These are phyloP conservation scores for Catocala fraxini DNA, from an alignment of 2,888 invertebrate genomes.

Conservation along the genomic window DNA sequence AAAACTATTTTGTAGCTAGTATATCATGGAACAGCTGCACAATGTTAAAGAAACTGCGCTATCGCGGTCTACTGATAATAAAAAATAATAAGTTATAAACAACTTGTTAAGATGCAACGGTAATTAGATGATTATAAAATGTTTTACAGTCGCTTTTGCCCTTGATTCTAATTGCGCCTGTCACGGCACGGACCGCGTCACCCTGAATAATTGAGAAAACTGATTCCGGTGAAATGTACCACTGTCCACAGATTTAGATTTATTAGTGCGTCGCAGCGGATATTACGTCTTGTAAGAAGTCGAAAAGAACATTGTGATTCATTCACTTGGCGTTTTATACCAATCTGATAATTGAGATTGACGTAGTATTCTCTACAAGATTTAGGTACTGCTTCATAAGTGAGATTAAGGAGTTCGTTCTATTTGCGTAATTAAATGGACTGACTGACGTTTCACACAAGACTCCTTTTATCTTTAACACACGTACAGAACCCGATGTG, in stretches of 20 bases:
- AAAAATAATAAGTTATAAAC: conserved; percentile 30
- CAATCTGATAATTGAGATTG: conserved; percentile 6
- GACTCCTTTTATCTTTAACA: conserved; percentile 2
- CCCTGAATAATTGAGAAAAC: conserved; percentile 48
- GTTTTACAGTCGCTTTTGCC: conserved; percentile 36
- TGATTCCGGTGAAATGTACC: conserved; percentile 35
- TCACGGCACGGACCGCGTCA: conserved; percentile 41
- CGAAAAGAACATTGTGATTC: conserved; percentile 26
- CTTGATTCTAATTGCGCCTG: conserved; percentile 50
- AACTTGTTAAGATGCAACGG: conserved; percentile 33
- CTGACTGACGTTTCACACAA: neutral
- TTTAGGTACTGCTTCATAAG: conserved; percentile 8
- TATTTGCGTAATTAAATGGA: conserved; percentile 3
- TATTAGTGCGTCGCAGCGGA: conserved; percentile 33
- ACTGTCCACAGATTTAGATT: conserved; percentile 49
- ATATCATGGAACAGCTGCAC: conserved; percentile 79
- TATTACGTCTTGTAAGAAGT: conserved; percentile 29
- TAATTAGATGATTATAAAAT: conserved; percentile 47
- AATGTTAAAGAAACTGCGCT: conserved; percentile 52
- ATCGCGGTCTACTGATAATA: conserved; percentile 49
- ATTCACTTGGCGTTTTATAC: conserved; percentile 17
- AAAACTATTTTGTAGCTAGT: conserved; percentile 80
- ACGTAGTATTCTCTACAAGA: neutral
- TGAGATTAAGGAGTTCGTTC: conserved; percentile 11
- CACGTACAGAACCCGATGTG: conserved; percentile 19